Evolutionary conservation across 2,113 vertebrate species (phyloP), one percentile per base, ranked within the genome.

Genomic region (Tetraodon nigroviridis): DNA sequence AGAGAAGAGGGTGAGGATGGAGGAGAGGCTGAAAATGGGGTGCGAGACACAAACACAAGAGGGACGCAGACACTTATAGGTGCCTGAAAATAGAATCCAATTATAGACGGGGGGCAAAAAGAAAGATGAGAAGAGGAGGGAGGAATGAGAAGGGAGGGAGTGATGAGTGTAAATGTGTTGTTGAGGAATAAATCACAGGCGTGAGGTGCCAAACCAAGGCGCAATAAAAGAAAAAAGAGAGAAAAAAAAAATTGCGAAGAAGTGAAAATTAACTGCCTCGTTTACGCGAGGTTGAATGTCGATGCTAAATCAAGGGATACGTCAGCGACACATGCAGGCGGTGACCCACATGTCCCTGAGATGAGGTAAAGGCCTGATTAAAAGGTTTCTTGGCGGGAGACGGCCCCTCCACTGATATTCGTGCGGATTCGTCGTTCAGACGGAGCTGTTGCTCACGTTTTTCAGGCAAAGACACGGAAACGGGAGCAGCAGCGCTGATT

Each of bases 71-170:
- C 87, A 89, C 89, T 90, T 89, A 88, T 86, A 86, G 87, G 65
- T 17, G 79, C 78, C 87, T 78, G 80, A 85, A 91, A 91, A 91
- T 91, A 91, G 89, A 91, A 91, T 89, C 89, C 89, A 91, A 91
- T 91, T 91, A 91, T 85, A 88, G 87, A 87, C 66, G 68, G 75
- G 81, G 83, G 84, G 80, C 76, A 84, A 82, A 79, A 83, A 81
- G 80, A 79, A 78, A 76, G 65, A 84, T 83, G 85, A 80, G 71
- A 76, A 67, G 76, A 80, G 73, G 58, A 65, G 68, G 65, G 65
- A 77, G 62, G 67, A 70, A 76, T 51, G 74, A 76, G 71, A 49
- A 79, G 79, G 49, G 82, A 84, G 81, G 73, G 58, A 79, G 84
- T 68, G 81, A 81, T 71, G 85, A 69, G 78, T 54, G 61, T 83